These are phyloP conservation scores for Psittacula derbiana DNA, from an alignment of 2,797 vertebrate genomes.

Conservation along the genomic window DNA sequence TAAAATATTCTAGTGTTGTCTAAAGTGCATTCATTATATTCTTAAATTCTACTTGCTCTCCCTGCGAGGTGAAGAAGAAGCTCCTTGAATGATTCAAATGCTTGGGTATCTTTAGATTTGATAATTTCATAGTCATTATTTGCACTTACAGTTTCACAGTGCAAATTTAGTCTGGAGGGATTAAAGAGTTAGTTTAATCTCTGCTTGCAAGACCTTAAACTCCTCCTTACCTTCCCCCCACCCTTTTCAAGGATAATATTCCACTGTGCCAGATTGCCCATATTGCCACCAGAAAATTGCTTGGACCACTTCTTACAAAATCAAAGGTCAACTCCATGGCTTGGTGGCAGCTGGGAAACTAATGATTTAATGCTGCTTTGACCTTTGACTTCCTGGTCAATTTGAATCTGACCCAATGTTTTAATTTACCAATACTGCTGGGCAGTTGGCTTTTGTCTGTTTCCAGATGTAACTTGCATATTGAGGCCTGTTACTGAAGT, in stretches of 20 bases:
- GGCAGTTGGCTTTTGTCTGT: slow-evolving; percentile 69
- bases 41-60: background rate
- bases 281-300: slow-evolving; percentile 72
- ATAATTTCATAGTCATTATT: background rate
- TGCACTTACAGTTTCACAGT: background rate
- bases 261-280: slow-evolving; percentile 58
- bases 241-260: slow-evolving; percentile 3
- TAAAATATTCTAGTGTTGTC: background rate
- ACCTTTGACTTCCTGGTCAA: slow-evolving; percentile 65
- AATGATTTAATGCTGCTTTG: slow-evolving; percentile 75
- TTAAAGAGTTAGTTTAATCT: slow-evolving; percentile 21
- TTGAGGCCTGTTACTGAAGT: slow-evolving; percentile 53
- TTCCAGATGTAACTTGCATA: slow-evolving; percentile 69
- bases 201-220: background rate
- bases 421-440: slow-evolving; percentile 70
- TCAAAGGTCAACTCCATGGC: slow-evolving; percentile 68
- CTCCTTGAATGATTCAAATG: background rate
- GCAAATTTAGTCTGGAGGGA: background rate
- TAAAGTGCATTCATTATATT: background rate
- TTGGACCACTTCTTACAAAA: slow-evolving; percentile 68
- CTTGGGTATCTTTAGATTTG: background rate
- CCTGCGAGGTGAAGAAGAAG: background rate
- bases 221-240: background rate
- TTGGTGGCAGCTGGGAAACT: slow-evolving; percentile 73
- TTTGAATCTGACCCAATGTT: slow-evolving; percentile 70